phyloP scores from a whole-genome alignment of 2,888 invertebrate species.

The Galerucella pusilla region DNA sequence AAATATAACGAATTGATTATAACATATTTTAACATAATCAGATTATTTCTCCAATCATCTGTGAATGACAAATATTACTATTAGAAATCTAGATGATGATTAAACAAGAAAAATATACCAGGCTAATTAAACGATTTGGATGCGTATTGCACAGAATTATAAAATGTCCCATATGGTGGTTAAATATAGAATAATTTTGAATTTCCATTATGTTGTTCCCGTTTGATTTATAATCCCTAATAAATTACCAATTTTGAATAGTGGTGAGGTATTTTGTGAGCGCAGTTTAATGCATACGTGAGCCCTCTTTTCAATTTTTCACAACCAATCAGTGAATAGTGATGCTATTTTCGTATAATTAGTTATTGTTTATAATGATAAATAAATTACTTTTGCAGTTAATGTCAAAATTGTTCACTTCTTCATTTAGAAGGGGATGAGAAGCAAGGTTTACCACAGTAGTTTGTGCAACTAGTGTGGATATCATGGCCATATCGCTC shows the following conservation, averaged over 20 bases:
- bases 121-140: not conserved
- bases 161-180: not conserved
- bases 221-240: not conserved
- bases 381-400: too few relatives aligned
- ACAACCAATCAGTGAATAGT: not conserved
- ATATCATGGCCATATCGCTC: too few relatives aligned
- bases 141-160: not conserved
- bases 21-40: not conserved
- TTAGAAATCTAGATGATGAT: not conserved
- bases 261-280: too few relatives aligned
- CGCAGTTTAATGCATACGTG: not conserved
- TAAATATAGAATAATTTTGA: not conserved
- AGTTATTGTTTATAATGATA: too few relatives aligned
- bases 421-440: too few relatives aligned
- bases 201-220: too few relatives aligned
- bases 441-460: too few relatives aligned
- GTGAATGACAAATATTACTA: not conserved
- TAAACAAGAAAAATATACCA: not conserved
- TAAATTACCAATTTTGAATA: too few relatives aligned
- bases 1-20: too few relatives aligned
- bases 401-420: too few relatives aligned
- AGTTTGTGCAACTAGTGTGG: too few relatives aligned
- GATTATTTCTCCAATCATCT: not conserved
- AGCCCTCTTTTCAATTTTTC: not conserved
- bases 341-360: too few relatives aligned